Conservation (phyloP, 2,113 vertebrate species). For the Hyaena hyaena region DNA sequence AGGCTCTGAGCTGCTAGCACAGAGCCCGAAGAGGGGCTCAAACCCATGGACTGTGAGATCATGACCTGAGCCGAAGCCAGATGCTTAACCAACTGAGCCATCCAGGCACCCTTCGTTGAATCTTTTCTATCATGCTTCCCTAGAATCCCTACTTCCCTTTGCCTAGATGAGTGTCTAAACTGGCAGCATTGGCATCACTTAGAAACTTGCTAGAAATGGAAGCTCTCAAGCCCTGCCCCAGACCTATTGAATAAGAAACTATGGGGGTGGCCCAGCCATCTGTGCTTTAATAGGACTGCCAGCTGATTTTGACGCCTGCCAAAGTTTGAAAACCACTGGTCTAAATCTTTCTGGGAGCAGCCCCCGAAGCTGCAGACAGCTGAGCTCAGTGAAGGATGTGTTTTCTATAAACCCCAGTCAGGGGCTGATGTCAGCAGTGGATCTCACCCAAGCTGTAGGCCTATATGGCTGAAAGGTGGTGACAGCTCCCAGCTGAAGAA, state of each 20-base stretch:
- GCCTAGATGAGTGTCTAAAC: neutral
- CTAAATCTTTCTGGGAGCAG: conserved; percentile 34
- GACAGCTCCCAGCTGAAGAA: neutral
- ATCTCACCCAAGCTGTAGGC: neutral
- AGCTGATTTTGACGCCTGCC: neutral
- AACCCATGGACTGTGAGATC: no score
- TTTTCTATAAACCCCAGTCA: conserved; percentile 5
- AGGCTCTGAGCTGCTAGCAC: no score
- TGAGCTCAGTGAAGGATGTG: neutral
- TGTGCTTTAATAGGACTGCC: conserved; percentile 1
- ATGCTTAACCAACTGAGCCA: no score
- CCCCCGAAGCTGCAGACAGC: neutral
- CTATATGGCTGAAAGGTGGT: neutral
- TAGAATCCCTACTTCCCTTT: neutral
- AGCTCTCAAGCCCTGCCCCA: neutral
- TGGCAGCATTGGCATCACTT: neutral
- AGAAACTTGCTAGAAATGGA: neutral
- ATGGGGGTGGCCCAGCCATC: neutral
- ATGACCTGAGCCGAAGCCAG: no score
- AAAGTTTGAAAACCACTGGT: conserved; percentile 8
- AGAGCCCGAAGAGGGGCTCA: no score
- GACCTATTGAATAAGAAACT: neutral
- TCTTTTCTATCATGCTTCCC: neutral
- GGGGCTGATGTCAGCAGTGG: neutral
- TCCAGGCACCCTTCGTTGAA: neutral